Conservation (phyloP, 2,797 vertebrate species). For the Sylvilagus floridanus region DNA sequence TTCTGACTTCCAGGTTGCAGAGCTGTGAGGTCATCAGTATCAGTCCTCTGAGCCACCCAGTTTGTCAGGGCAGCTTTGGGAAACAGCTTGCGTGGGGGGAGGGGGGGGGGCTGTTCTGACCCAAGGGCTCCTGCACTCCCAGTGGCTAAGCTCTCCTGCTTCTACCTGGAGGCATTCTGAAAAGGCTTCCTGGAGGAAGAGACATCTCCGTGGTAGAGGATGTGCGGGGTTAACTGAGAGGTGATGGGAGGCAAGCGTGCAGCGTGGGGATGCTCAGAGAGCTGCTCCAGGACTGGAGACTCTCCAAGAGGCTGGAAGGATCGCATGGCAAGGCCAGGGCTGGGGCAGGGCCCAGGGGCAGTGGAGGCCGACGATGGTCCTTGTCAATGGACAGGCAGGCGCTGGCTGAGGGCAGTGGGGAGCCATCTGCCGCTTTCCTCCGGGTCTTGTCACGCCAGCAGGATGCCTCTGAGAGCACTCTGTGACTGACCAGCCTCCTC, state of each 20-base stretch:
- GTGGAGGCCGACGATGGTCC: neutral
- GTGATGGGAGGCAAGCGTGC: neutral
- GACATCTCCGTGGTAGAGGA: neutral
- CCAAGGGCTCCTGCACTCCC: neutral
- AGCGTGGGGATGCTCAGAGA: neutral
- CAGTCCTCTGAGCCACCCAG: neutral
- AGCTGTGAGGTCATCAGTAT: neutral
- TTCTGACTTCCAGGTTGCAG: neutral
- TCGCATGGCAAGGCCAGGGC: neutral
- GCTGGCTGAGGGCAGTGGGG: conserved; percentile 51
- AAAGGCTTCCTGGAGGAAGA: conserved; percentile 49
- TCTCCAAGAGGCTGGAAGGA: neutral
- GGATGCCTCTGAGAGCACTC: conserved; percentile 59
- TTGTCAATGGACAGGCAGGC: neutral
- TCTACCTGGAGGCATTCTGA: neutral
- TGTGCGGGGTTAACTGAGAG: neutral
- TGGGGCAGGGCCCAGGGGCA: neutral
- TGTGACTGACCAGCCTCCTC: conserved; percentile 39
- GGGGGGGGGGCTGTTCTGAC: too few species aligned
- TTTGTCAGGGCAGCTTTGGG: neutral
- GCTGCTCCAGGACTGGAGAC: neutral
- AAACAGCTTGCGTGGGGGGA: too few species aligned
- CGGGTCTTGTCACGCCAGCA: conserved; percentile 48
- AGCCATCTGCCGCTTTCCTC: conserved; percentile 66
- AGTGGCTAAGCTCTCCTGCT: neutral